Evolutionary conservation across 1,140 invertebrate species (phyloP).

Genomic region (Wasmannia auropunctata): DNA sequence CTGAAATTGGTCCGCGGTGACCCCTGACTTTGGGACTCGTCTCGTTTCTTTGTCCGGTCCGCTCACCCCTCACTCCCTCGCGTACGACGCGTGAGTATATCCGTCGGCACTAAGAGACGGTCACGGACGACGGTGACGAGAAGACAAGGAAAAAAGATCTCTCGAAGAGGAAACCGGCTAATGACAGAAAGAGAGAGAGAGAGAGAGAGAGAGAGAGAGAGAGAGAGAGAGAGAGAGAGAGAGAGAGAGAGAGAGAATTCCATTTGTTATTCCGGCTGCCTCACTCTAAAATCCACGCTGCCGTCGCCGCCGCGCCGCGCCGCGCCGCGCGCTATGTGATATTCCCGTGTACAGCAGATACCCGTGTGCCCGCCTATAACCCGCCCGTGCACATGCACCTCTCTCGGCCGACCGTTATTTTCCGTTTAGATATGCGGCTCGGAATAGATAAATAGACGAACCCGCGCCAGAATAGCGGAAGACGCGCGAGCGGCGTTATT

Average conservation of each 20-base stretch:
- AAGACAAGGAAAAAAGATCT: neutral
- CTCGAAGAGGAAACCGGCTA: neutral
- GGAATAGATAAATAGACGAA: constrained; percentile 63
- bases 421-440: constrained; percentile 61
- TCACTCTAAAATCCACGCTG: constrained; percentile 58
- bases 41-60: constrained; percentile 70
- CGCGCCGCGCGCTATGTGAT: constrained; percentile 18
- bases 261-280: constrained; percentile 56
- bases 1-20: constrained; percentile 77
- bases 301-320: too few relatives aligned
- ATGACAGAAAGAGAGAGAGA: neutral
- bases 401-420: constrained; percentile 60
- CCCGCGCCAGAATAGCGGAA: constrained; percentile 22
- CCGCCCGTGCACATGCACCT: neutral
- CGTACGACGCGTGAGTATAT: neutral
- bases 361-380: neutral
- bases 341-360: neutral
- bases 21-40: constrained; percentile 69
- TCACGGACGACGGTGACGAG: constrained; percentile 33
- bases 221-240: neutral
- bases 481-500: constrained; percentile 19
- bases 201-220: neutral
- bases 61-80: constrained; percentile 11
- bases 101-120: constrained; percentile 29
- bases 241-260: neutral